Conservation (phyloP, 2,797 vertebrate species). For the Gymnoscopelus microlampas region DNA sequence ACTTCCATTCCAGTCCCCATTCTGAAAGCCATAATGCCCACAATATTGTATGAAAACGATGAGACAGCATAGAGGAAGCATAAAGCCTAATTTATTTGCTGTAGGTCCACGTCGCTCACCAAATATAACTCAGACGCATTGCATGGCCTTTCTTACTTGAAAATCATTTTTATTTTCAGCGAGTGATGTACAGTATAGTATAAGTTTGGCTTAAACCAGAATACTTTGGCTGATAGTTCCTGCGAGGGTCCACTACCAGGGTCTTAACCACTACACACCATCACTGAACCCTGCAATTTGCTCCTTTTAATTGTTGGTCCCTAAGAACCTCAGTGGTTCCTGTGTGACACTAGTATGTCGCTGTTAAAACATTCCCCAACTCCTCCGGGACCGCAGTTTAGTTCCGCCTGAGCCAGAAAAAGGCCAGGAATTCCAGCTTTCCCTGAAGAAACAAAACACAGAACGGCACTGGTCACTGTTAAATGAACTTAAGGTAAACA, state of each 20-base stretch:
- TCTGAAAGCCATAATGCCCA: not conserved
- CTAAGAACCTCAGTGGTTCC: constrained; percentile 35
- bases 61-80: too few species aligned
- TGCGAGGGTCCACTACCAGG: too few species aligned
- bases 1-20: constrained; percentile 17
- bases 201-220: too few species aligned
- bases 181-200: too few species aligned
- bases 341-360: constrained; percentile 55
- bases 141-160: too few species aligned
- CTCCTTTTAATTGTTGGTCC: constrained; percentile 36
- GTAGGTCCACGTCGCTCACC: too few species aligned
- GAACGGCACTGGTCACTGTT: constrained; percentile 41
- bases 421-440: constrained; percentile 58
- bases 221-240: too few species aligned
- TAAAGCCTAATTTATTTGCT: too few species aligned
- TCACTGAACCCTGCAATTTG: too few species aligned
- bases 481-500: constrained; percentile 72
- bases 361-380: constrained; percentile 51
- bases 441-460: constrained; percentile 52
- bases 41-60: constrained; percentile 20
- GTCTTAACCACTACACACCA: too few species aligned
- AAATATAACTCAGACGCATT: too few species aligned
- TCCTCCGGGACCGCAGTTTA: constrained; percentile 61
- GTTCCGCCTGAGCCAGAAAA: constrained; percentile 55
- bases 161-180: too few species aligned